phyloP scores from a whole-genome alignment of 2,113 vertebrate genomes.

The Neolamprologus devosi region DNA sequence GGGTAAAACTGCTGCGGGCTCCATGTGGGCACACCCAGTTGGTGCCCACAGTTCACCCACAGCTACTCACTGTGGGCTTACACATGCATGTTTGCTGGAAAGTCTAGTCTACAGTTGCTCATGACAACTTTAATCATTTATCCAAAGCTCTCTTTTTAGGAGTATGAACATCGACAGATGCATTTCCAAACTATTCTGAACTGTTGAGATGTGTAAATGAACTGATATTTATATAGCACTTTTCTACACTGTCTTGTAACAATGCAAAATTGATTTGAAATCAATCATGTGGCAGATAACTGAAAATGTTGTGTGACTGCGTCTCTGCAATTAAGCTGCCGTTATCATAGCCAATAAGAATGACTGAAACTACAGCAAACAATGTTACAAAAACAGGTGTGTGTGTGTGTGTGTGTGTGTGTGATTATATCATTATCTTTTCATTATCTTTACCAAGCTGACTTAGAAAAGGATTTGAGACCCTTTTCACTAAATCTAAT shows the following conservation, averaged over 20 bases:
- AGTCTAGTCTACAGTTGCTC: not conserved
- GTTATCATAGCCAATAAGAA: not conserved
- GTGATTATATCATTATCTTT: slow-evolving; percentile 41
- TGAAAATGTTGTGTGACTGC: not conserved
- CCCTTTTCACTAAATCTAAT: slow-evolving; percentile 6
- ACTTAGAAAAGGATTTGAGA: slow-evolving; percentile 1
- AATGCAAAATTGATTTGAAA: not conserved
- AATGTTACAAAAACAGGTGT: not conserved
- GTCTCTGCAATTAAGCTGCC: not conserved
- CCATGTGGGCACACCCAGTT: not conserved
- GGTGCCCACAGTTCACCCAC: not conserved
- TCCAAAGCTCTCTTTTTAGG: not conserved
- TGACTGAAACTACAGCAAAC: not conserved
- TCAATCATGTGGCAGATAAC: not conserved
- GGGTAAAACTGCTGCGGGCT: not conserved
- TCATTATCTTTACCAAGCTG: slow-evolving; percentile 21
- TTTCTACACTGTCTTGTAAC: not conserved
- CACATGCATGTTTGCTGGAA: not conserved
- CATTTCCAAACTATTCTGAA: not conserved
- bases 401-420: not conserved
- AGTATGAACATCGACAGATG: not conserved
- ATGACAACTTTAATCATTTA: not conserved
- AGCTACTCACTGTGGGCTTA: not conserved
- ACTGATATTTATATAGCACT: not conserved
- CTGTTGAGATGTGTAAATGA: not conserved